Evolutionary conservation across 2,888 invertebrate genomes (phyloP).

Genomic region (Anthrax anthrax): DNA sequence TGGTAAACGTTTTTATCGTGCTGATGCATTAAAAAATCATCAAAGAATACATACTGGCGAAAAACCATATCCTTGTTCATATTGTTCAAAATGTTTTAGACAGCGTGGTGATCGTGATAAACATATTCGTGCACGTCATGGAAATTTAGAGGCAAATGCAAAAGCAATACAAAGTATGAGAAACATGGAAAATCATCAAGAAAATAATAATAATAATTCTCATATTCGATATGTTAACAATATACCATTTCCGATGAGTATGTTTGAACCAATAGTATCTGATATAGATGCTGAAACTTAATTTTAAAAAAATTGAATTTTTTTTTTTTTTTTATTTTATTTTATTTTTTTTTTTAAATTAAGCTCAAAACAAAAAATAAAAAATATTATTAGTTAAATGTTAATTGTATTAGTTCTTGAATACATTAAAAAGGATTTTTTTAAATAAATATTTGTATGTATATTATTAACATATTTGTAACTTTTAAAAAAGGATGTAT

Average conservation of each 20-base stretch:
- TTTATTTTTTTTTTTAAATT: too few relatives aligned
- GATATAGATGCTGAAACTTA: constrained; percentile 16
- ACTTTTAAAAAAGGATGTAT: too few relatives aligned
- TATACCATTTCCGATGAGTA: constrained; percentile 21
- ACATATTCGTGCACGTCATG: constrained; percentile 41
- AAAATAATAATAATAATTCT: background rate
- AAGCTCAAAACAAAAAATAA: too few relatives aligned
- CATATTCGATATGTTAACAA: constrained; percentile 20
- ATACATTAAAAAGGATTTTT: too few relatives aligned
- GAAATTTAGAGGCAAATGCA: constrained; percentile 26
- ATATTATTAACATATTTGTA: too few relatives aligned
- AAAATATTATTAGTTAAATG: too few relatives aligned
- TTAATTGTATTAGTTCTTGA: too few relatives aligned
- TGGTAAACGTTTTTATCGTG: constrained; percentile 46
- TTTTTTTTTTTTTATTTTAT: too few relatives aligned
- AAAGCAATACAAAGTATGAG: background rate
- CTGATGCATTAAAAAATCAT: constrained; percentile 48
- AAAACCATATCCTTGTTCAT: constrained; percentile 39
- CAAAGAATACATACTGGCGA: constrained; percentile 47
- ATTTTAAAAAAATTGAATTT: too few relatives aligned
- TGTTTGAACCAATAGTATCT: constrained; percentile 20
- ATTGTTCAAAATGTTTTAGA: constrained; percentile 39
- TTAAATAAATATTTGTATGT: too few relatives aligned
- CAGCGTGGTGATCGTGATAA: constrained; percentile 45
- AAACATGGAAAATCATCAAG: background rate